Evolutionary conservation across 2,888 invertebrate species (phyloP), one percentile per base, ranked within the genome.

Genomic region (Stenodema calcarata): DNA sequence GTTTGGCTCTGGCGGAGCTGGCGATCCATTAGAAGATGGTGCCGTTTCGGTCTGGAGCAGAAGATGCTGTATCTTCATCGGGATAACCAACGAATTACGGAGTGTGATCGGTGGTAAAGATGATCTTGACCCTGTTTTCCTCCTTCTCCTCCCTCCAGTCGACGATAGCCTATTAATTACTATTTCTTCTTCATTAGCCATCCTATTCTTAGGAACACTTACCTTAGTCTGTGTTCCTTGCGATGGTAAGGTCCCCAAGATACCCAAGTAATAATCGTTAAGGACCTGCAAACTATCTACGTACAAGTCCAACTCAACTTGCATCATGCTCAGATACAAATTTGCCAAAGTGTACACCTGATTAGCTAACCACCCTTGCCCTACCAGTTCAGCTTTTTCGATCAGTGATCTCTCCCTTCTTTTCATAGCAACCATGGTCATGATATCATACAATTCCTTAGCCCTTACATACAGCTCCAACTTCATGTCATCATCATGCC

Each of bases 401-500:
- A 92, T 91, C 90, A 94, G 93, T 0, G 93, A 92, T 88, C 92
- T 91, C 42, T 91, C 88, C 90, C 93, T 93, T 88, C 93, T 92
- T 82, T 91, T 90, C 88, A 94, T 94, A 89, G 93, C 93, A 87
- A 94, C 92, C 79, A 92, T 91, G 90, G 93, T 93, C 14, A 95
- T 90, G 82, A 91, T 92, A 50, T 92, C 90, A 89, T 92, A 92
- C 78, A 94, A 91, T 86, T 93, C 93, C 79, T 92, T 92, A 0
- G 93, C 91, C 44, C 93, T 91, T 88, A 93, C 93, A 89, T 94
- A 94, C 91, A 94, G 92, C 90, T 94, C 94, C 87, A 93, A 93
- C 90, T 94, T 94, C 0, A 93, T 91, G 87, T 93, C 92, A 88
- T 91, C 91, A 86, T 94, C 92, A 86, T 92, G 91, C 1, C 94